Evolutionary conservation across 2,113 vertebrate species (phyloP).

Genomic region (Perognathus longimembris): DNA sequence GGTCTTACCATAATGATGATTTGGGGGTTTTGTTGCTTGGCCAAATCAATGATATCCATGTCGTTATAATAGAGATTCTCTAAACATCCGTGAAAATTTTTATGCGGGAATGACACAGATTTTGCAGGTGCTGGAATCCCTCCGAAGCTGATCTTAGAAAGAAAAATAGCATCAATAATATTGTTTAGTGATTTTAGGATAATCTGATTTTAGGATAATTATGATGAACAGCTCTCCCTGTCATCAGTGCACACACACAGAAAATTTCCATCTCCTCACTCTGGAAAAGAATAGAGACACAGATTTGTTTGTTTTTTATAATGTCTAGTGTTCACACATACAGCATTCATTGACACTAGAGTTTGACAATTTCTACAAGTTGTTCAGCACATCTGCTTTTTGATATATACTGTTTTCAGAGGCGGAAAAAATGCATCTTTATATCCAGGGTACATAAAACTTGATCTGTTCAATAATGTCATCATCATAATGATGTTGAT

Average conservation of each 20-base stretch:
- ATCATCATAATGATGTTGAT: background rate
- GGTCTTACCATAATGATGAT: constrained; percentile 90
- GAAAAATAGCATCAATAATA: constrained; percentile 89
- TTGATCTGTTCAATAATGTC: constrained; percentile 33
- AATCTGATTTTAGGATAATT: constrained; percentile 68
- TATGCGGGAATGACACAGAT: constrained; percentile 87
- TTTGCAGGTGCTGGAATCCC: constrained; percentile 90
- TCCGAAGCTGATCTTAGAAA: constrained; percentile 96
- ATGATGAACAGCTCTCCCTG: constrained; percentile 30
- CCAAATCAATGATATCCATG: constrained; percentile 90
- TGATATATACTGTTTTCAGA: constrained; percentile 12
- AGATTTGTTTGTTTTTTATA: constrained; percentile 14
- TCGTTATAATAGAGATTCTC: constrained; percentile 95
- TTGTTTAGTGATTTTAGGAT: constrained; percentile 85
- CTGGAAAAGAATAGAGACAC: background rate
- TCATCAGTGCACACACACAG: background rate
- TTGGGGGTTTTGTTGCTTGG: constrained; percentile 88
- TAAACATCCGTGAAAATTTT: constrained; percentile 94
- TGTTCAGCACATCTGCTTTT: constrained; percentile 42
- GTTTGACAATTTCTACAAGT: constrained; percentile 26
- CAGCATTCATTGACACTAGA: constrained; percentile 20
- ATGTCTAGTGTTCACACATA: constrained; percentile 51
- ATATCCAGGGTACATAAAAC: background rate
- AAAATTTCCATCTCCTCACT: background rate
- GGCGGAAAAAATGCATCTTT: constrained; percentile 36